Conservation (phyloP, 64 coral and sea anemone species). For the Stylophora pistillata region DNA sequence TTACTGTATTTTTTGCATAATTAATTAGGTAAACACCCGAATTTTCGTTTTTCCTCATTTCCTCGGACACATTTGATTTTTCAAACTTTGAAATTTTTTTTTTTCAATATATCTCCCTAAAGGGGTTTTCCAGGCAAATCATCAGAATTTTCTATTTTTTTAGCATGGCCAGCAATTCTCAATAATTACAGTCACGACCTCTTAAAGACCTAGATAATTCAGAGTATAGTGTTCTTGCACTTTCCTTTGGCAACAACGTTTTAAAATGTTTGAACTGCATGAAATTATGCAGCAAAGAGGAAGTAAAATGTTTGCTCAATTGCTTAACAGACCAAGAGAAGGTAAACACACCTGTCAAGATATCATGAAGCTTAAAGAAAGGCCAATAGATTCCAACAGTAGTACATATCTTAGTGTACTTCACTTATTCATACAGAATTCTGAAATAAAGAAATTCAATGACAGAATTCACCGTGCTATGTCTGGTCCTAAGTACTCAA, state of each 20-base stretch:
- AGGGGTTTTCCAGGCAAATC: too few species aligned
- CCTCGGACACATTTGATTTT: too few species aligned
- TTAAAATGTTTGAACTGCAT: constrained; percentile 38
- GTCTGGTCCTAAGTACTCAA: constrained; percentile 45
- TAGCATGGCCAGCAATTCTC: too few species aligned
- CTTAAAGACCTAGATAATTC: constrained; percentile 19
- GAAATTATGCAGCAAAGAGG: constrained; percentile 14
- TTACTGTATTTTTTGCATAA: too few species aligned
- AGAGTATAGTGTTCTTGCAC: constrained; percentile 15
- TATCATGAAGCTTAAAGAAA: constrained; percentile 12
- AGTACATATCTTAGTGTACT: background rate
- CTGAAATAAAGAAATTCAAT: constrained; percentile 58
- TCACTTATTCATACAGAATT: constrained; percentile 43
- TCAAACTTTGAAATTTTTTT: too few species aligned
- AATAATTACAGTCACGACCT: constrained; percentile 7
- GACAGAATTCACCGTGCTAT: constrained; percentile 23
- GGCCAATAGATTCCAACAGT: background rate
- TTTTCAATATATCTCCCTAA: too few species aligned
- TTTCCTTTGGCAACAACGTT: background rate
- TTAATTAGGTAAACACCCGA: too few species aligned
- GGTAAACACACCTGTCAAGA: background rate
- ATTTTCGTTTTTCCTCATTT: too few species aligned
- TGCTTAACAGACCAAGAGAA: background rate
- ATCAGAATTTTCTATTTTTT: too few species aligned
- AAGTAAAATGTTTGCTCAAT: constrained; percentile 35